Conservation (phyloP, 2,113 vertebrate species). For the Picathartes gymnocephalus region DNA sequence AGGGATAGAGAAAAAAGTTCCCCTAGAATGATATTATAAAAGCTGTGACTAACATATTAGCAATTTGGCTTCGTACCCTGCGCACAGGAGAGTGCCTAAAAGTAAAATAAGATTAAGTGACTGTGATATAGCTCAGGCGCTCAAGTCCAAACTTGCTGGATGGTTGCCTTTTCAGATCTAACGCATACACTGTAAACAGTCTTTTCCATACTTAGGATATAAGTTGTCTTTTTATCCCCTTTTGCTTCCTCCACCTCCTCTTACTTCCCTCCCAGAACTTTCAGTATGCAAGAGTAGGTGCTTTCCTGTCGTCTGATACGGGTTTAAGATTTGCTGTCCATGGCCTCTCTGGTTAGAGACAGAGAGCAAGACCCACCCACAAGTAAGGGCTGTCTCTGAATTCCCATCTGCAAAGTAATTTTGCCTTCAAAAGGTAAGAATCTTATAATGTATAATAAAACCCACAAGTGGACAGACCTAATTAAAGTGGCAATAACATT, state of each 20-base stretch:
- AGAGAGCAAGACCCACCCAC: not conserved
- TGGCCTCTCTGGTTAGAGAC: not conserved
- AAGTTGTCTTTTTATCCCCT: not conserved
- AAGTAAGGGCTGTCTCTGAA: not conserved
- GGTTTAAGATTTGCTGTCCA: slow-evolving; percentile 16
- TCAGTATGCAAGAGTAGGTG: not conserved
- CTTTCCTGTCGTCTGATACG: not conserved
- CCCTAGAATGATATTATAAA: slow-evolving; percentile 1
- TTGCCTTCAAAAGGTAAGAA: not conserved
- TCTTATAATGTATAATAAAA: not conserved
- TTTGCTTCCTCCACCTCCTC: not conserved
- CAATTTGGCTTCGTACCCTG: not conserved
- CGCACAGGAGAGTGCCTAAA: not conserved
- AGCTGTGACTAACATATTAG: slow-evolving; percentile 34
- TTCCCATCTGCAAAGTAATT: not conserved
- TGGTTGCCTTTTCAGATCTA: not conserved
- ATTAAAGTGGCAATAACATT: slow-evolving; percentile 1
- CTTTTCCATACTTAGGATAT: not conserved
- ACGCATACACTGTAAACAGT: not conserved
- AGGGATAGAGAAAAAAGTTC: not conserved
- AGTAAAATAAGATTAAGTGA: slow-evolving; percentile 29
- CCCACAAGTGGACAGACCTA: not conserved
- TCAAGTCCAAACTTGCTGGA: not conserved
- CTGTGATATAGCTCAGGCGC: not conserved
- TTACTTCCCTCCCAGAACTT: not conserved